These are phyloP conservation scores for Leiothrix lutea DNA, from an alignment of 2,113 vertebrate species.

Conservation along the genomic window DNA sequence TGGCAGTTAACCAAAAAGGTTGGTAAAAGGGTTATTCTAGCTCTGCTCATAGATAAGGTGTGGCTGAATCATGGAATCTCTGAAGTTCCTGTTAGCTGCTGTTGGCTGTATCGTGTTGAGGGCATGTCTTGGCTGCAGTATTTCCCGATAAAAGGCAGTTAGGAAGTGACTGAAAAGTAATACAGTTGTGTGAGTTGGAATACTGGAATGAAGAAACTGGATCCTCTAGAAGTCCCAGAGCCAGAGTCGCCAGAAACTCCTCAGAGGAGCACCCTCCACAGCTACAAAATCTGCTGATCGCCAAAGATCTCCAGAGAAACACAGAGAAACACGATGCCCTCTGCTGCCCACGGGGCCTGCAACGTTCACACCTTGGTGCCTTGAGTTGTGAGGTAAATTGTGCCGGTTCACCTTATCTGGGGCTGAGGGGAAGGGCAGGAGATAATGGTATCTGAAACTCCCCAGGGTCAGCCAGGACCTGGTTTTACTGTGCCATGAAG, in stretches of 20 bases:
- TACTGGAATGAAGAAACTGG: background rate
- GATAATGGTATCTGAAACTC: accelerated
- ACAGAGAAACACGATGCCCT: accelerated
- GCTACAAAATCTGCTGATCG: background rate
- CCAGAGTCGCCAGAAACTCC: accelerated
- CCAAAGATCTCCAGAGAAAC: background rate
- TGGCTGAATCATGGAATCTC: accelerated
- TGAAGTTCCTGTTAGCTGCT: background rate
- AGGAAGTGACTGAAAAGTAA: background rate
- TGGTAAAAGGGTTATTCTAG: background rate
- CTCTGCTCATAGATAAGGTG: accelerated
- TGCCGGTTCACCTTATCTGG: accelerated
- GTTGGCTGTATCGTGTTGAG: accelerated
- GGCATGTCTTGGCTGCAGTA: accelerated
- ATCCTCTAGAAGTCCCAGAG: background rate
- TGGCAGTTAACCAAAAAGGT: background rate
- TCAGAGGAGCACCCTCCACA: background rate
- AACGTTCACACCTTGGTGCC: accelerated
- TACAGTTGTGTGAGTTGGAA: background rate
- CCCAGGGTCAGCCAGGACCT: background rate
- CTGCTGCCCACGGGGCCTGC: accelerated
- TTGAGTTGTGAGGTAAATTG: accelerated
- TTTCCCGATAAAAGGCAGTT: background rate
- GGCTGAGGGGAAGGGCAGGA: background rate
- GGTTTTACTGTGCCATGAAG: accelerated